Conservation (phyloP, 2,888 invertebrate genomes). For the Osmoderma eremita region DNA sequence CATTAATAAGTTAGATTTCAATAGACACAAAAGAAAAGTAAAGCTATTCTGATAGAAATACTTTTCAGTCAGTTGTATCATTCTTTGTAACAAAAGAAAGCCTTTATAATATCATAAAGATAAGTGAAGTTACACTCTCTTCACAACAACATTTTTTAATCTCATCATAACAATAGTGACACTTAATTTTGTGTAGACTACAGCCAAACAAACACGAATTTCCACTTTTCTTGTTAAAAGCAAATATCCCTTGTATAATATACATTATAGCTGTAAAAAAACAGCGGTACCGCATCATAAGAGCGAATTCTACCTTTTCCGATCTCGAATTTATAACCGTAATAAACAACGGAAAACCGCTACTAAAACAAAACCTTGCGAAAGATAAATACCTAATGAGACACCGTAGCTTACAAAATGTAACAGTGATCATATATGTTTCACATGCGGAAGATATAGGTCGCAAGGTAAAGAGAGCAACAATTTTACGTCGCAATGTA, state of each 20-base stretch:
- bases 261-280: constrained; percentile 23
- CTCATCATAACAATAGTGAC: too few relatives aligned
- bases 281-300: constrained; percentile 21
- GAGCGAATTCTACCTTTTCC: constrained; percentile 12
- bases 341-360: constrained; percentile 34
- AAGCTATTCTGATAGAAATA: too few relatives aligned
- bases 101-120: too few relatives aligned
- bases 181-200: too few relatives aligned
- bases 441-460: background rate
- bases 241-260: constrained; percentile 1
- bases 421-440: background rate
- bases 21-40: too few relatives aligned
- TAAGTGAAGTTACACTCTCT: too few relatives aligned
- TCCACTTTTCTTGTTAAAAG: background rate
- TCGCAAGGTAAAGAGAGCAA: too few relatives aligned
- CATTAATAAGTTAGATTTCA: too few relatives aligned
- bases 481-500: background rate
- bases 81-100: too few relatives aligned
- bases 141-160: too few relatives aligned
- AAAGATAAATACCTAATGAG: constrained; percentile 28
- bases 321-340: constrained; percentile 29
- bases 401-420: constrained; percentile 2
- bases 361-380: constrained; percentile 26
- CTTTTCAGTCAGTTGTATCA: too few relatives aligned
- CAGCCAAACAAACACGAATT: too few relatives aligned